Base-by-base conservation (phyloP, 2,113 vertebrate genomes). In the Salvator merianae region DNA sequence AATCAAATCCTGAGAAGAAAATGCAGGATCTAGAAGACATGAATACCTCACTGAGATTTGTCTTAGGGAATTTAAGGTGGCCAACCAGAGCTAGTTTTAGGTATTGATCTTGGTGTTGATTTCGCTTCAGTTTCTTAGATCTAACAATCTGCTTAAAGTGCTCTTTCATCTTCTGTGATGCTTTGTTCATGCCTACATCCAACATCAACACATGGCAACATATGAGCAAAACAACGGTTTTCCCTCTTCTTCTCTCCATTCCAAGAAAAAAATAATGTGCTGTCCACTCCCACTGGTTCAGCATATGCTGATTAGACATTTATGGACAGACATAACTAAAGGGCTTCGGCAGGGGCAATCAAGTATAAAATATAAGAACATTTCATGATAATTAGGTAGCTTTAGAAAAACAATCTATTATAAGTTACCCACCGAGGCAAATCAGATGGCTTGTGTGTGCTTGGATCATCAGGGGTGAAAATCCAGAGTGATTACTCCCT, bases 321-420 rank as follows among this genome's bases (percentile, higher is more conserved):
- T 88, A 47, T 36, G 68, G 76, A 53, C 16, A 20, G 14, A 20
- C 89, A 76, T 81, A 86, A 40, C 77, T 53, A 85, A 89, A 30
- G 55, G 47, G 84, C 2, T 87, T 59, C 71, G 82, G 66, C 83
- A 78, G 26, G 81, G 5, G 3, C 50, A 82, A 76, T 53, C 12
- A 78, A 80, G 62, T 47, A 43, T 38, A 50, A 4, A 9, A 2
- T 69, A 32, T 55, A 70, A 70, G 30, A 79, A 4, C 50, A 53
- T 2, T n/a, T 55, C 0, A 2, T 47, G 40, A 22, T n/a, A 88
- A 24, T 80, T 75, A 77, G 30, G 63, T 55, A 66, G 80, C n/a
- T 70, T 70, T 86, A 34, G 53, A 50, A 71, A 62, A 72, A 86
- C 30, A 74, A 73, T 73, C 84, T 85, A 79, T 28, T 62, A 65